Evolutionary conservation across 2,113 vertebrate species (phyloP).

Genomic region (Laterallus jamaicensis): DNA sequence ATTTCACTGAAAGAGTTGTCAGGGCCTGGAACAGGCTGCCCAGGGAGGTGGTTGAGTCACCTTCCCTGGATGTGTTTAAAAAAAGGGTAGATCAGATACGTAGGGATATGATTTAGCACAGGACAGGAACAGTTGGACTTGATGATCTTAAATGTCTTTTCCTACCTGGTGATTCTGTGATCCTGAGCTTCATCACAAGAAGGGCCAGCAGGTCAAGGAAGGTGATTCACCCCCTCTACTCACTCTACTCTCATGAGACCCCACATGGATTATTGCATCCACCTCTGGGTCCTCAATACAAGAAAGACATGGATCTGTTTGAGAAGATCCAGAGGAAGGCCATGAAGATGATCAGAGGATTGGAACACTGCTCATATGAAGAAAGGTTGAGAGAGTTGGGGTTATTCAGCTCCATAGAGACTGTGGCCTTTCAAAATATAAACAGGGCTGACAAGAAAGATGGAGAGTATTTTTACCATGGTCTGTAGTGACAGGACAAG

Average conservation of each 20-base stretch:
- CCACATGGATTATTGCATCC: neutral
- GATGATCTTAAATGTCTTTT: too few relatives aligned
- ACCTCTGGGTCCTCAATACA: neutral
- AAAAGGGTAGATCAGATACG: too few relatives aligned
- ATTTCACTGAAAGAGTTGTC: too few relatives aligned
- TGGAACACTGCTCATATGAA: too few relatives aligned
- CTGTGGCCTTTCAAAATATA: neutral
- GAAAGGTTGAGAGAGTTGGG: neutral
- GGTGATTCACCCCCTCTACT: neutral
- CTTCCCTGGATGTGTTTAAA: too few relatives aligned
- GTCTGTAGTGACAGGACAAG: neutral
- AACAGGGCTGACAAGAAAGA: neutral
- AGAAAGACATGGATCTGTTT: neutral
- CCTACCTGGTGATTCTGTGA: too few relatives aligned
- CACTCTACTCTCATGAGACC: rapidly evolving
- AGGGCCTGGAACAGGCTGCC: too few relatives aligned
- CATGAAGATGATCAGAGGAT: too few relatives aligned
- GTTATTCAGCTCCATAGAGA: neutral
- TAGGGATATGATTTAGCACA: too few relatives aligned
- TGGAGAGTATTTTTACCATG: neutral
- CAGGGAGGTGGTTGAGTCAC: too few relatives aligned
- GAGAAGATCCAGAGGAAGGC: neutral
- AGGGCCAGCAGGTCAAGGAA: neutral
- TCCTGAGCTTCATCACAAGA: neutral
- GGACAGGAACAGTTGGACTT: too few relatives aligned